phyloP scores from a whole-genome alignment of 2,888 invertebrate species.

The Melieria crassipennis region DNA sequence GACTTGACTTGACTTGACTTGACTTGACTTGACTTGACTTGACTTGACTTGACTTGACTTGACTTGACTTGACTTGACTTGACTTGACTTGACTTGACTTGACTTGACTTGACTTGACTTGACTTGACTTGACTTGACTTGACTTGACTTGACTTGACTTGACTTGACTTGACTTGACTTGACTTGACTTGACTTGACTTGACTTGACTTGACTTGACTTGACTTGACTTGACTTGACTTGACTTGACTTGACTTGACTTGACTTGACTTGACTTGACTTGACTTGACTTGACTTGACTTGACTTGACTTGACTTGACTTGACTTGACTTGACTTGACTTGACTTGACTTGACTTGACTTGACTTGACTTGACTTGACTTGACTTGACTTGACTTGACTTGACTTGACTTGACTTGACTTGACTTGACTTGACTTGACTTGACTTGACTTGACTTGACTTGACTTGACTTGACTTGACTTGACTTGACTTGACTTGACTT shows the following conservation, averaged over 20 bases:
- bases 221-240: constrained; percentile 5
- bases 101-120: constrained; percentile 5
- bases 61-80: not conserved
- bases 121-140: not conserved
- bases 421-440: too few relatives aligned
- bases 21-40: not conserved
- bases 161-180: constrained; percentile 5
- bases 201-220: constrained; percentile 5
- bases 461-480: too few relatives aligned
- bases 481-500: too few relatives aligned
- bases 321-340: constrained; percentile 7
- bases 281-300: constrained; percentile 7
- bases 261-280: constrained; percentile 7
- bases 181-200: constrained; percentile 5
- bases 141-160: constrained; percentile 5
- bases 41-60: not conserved
- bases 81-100: not conserved
- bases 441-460: not conserved
- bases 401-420: too few relatives aligned
- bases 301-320: constrained; percentile 5
- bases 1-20: too few relatives aligned
- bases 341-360: constrained; percentile 8
- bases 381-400: too few relatives aligned
- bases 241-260: constrained; percentile 7
- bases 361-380: not conserved